Base-by-base conservation (phyloP, 64 coral and sea anemone genomes). In the Stichodactyla helianthus region DNA sequence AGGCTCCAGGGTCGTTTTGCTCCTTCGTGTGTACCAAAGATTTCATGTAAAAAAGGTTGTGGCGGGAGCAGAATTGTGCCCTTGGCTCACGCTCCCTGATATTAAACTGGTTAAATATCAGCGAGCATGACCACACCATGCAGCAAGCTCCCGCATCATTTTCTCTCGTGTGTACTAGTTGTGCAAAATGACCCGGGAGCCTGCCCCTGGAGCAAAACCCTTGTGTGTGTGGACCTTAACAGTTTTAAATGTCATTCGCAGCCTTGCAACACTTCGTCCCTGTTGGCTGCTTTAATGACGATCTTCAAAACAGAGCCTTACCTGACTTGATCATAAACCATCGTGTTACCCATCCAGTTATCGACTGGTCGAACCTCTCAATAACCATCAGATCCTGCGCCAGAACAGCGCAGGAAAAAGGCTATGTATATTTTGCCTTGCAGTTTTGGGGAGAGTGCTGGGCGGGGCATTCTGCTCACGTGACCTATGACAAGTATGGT, bases 361-460 rank as follows among this genome's bases (percentile, higher is more conserved):
- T 89, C 18, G 82, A 89, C 63, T 89, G 88, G 82, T 50, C 7
- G 4, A 89, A 89, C 61, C 56, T 89, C 11, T 83, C 82, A 44
- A 81, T 79, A 12, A 86, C 84, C 22, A 44, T 91, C 12, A 4
- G 54, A 0, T 55, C 53, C 10, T 91, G 89, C 50, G 89, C 89
- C 9, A 18, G 57, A 16, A 44, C 17, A 64, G 89, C 89, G 6
- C 53, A 68, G 22, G 28, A 67, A 7, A 91, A 86, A 6, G 74
- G 74, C 0, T 91, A 82, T 53, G 51, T 82, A 25, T 91, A 86
- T 50, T 91, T 91, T 67, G 89, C 60, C 50, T 13, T 91, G 76
- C 83, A 91, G 83, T 91, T 86, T 56, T 91, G 77, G 50, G 89
- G 89, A 15, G 89, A 91, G n/a, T 91, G 89, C 57, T 91, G 89